Evolutionary conservation across 2,113 vertebrate genomes (phyloP).

Genomic region (Recurvirostra avosetta): DNA sequence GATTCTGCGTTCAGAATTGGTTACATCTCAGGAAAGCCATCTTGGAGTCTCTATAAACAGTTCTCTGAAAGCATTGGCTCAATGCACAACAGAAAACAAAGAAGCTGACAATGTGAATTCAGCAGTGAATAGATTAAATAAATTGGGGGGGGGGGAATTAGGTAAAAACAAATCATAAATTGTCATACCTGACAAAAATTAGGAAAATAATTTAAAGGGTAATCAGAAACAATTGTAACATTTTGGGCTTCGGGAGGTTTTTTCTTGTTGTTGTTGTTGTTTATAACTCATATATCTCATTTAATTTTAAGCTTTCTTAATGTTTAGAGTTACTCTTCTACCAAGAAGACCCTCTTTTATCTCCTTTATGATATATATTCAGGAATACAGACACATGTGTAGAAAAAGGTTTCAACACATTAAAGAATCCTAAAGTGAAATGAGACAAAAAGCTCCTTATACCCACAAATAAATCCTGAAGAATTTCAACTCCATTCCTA

Average conservation of each 20-base stretch:
- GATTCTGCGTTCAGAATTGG: not conserved
- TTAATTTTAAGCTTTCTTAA: not conserved
- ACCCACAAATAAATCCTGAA: not conserved
- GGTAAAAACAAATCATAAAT: not conserved
- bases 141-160: no score
- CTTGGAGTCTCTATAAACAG: not conserved
- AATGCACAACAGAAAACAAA: not conserved
- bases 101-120: not conserved
- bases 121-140: not conserved
- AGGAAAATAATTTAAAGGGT: not conserved
- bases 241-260: not conserved
- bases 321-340: not conserved
- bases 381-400: not conserved
- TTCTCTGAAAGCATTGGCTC: not conserved
- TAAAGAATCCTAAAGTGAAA: not conserved
- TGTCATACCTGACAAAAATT: not conserved
- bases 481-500: not conserved
- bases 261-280: not conserved
- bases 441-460: not conserved
- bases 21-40: not conserved
- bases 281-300: not conserved
- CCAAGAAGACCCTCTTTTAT: not conserved
- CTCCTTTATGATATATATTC: not conserved
- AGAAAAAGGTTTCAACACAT: not conserved
- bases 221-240: not conserved